phyloP scores from a whole-genome alignment of 2,113 vertebrate species.

The Cephalopholis sonnerati region DNA sequence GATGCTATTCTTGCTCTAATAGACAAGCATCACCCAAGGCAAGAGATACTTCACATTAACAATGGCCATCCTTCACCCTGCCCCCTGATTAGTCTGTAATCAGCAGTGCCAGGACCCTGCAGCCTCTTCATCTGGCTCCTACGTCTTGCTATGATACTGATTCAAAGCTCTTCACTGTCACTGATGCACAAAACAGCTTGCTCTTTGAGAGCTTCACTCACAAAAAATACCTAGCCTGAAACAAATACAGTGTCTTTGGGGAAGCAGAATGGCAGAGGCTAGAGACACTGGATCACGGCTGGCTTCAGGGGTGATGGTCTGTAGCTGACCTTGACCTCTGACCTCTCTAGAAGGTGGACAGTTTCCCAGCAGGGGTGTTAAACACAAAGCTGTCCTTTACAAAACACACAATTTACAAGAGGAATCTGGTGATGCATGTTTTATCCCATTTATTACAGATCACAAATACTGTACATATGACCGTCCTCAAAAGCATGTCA shows the following conservation, averaged over 20 bases:
- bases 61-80: conserved; percentile 8
- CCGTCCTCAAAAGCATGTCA: neutral
- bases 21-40: conserved; percentile 23
- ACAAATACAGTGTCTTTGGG: neutral
- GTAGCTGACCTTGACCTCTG: conserved; percentile 30
- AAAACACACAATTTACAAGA: neutral
- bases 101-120: conserved; percentile 37
- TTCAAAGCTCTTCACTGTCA: conserved; percentile 32
- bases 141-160: conserved; percentile 9
- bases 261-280: conserved; percentile 7
- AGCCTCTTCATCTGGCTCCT: conserved; percentile 26
- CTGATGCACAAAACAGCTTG: neutral
- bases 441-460: neutral
- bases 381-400: neutral
- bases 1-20: conserved; percentile 24
- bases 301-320: neutral
- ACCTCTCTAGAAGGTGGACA: neutral
- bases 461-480: neutral
- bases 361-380: neutral
- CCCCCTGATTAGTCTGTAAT: conserved; percentile 45
- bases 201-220: neutral
- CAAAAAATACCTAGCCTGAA: conserved; percentile 19
- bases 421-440: neutral
- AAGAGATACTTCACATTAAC: conserved; percentile 27
- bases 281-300: neutral